Evolutionary conservation across 2,113 vertebrate species (phyloP).

Genomic region (Malurus elegans): DNA sequence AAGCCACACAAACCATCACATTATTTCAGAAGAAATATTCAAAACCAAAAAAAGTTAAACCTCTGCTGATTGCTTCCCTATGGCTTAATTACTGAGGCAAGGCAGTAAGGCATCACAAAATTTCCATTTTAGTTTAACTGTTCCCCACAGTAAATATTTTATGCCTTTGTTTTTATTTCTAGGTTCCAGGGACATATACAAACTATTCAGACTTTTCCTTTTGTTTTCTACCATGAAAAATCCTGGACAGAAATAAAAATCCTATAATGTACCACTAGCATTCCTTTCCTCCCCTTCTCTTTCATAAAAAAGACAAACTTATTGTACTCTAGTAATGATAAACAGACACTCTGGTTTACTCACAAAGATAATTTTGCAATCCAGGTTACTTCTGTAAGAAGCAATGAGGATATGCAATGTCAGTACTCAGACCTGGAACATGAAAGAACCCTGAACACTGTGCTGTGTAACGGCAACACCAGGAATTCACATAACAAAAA

Average conservation of each 20-base stretch:
- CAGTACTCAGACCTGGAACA: background rate
- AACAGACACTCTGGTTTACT: background rate
- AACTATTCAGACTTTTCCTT: background rate
- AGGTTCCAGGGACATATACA: background rate
- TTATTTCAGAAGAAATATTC: background rate
- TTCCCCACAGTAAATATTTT: slow-evolving; percentile 6
- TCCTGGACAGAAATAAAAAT: background rate
- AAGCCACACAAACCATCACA: background rate
- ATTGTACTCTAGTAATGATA: background rate
- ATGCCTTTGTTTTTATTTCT: slow-evolving; percentile 1
- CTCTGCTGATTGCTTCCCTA: slow-evolving; percentile 20
- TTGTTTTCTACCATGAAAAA: slow-evolving; percentile 10
- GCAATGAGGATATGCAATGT: accelerated
- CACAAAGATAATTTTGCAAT: background rate
- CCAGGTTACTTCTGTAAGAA: background rate
- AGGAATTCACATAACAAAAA: background rate
- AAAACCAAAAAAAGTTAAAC: background rate
- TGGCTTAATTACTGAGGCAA: slow-evolving; percentile 36
- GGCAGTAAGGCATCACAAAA: slow-evolving; percentile 34
- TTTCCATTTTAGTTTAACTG: slow-evolving; percentile 39
- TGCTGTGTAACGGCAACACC: background rate
- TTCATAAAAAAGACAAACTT: background rate
- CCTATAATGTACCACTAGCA: background rate
- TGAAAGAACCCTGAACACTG: background rate
- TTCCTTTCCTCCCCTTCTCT: background rate